Evolutionary conservation across 1,140 invertebrate species (phyloP), one percentile per base, ranked within the genome.

Genomic region (Mizuhopecten yessoensis): DNA sequence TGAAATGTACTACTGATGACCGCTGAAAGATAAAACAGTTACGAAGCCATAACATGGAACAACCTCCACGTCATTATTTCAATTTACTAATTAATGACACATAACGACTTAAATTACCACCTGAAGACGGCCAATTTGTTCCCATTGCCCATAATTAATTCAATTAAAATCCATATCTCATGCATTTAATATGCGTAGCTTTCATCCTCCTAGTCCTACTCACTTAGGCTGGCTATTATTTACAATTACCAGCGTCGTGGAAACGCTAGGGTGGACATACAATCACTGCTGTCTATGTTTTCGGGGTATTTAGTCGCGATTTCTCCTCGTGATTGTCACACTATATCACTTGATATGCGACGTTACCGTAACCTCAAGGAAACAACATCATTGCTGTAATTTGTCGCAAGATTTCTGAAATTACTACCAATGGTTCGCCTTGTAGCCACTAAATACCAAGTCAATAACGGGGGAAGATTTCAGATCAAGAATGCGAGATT

Each of bases 71-170:
- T 75, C 57, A n/a, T 75, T 75, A 75, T 13, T 75, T 75, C n/a
- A 29, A 75, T 75, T 75, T 29, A 75, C 57, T 75, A 75, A 75
- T 75, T 29, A 75, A 75, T 75, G 57, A 75, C 57, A 75, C 57
- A 75, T 75, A 75, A 75, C 57, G n/a, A 75, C n/a, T 75, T n/a
- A n/a, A 75, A 75, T 75, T 75, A 75, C 57, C 57, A 75, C 57
- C 57, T 75, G 57, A 75, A 75, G 57, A 75, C 29, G 57, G 57
- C 23, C 57, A 75, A 75, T 75, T 75, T 75, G 57, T 75, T 29
- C 57, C 11, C 57, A 75, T 5, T 29, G 57, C 3, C 57, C n/a
- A n/a, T 75, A 75, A 75, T 75, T 75, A 75, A 75, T 75, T 75
- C 57, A n/a, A 75, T 75, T 75, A 75, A 75, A 75, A 75, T 75